Percentiles rank a stretch among this genome's conserved stretches.
Conservation (phyloP, 1,140 invertebrate genomes). For the Heliconius melpomene region DNA sequence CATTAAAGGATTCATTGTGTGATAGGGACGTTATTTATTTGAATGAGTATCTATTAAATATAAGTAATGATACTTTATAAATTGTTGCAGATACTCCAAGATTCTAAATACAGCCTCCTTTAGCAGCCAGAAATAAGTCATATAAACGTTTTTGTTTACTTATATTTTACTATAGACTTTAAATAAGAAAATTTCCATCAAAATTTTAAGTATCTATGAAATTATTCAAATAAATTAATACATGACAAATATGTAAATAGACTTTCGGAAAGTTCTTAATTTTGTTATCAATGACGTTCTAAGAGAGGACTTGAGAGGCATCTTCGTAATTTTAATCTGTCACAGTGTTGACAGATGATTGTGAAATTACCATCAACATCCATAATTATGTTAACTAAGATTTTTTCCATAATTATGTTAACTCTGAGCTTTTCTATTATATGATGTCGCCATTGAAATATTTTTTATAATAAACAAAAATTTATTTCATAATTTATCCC, state of each 20-base stretch:
- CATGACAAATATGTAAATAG: background rate
- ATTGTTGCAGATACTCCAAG: background rate
- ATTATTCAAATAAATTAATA: background rate
- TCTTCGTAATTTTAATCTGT: background rate
- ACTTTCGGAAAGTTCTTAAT: background rate
- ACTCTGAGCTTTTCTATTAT: background rate
- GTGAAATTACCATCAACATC: background rate
- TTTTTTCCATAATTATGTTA: background rate
- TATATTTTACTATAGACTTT: too few species aligned
- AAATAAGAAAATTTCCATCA: too few species aligned
- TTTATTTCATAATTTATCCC: too few species aligned
- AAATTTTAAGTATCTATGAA: background rate
- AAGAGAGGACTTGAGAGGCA: background rate
- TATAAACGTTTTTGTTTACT: too few species aligned
- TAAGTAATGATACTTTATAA: background rate
- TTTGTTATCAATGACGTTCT: background rate
- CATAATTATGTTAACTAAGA: background rate
- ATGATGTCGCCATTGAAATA: background rate
- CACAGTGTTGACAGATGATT: background rate
- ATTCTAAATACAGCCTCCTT: background rate
- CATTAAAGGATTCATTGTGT: conserved; percentile 3
- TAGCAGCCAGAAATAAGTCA: too few species aligned
- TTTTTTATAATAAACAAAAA: background rate
- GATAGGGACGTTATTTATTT: conserved; percentile 15
- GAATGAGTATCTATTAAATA: background rate